Conservation (phyloP, 1,140 invertebrate species). For the Thrips palmi region DNA sequence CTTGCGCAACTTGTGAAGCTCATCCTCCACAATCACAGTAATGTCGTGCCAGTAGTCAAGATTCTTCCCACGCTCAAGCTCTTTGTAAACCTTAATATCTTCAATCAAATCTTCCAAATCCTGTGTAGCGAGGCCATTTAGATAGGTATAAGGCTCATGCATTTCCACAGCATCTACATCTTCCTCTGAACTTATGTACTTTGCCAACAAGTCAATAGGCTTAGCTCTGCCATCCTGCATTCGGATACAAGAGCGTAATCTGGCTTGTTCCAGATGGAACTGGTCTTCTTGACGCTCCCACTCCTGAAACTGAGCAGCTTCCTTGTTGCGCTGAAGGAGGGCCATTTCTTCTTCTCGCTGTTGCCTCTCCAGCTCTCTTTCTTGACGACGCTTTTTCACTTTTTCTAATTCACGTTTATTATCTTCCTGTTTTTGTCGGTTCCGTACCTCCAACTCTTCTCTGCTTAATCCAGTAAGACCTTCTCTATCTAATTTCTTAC, state of each 20-base stretch:
- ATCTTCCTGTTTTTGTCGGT: slow-evolving; percentile 74
- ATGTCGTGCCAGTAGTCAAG: slow-evolving; percentile 95
- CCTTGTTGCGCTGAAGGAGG: slow-evolving; percentile 74
- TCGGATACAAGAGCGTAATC: slow-evolving; percentile 77
- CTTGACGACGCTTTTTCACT: slow-evolving; percentile 75
- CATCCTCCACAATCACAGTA: slow-evolving; percentile 88
- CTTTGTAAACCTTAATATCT: slow-evolving; percentile 88
- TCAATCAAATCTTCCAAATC: slow-evolving; percentile 96
- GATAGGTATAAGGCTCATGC: slow-evolving; percentile 93
- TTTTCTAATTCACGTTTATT: slow-evolving; percentile 79
- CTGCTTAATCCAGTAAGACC: slow-evolving; percentile 59
- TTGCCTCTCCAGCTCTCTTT: slow-evolving; percentile 78
- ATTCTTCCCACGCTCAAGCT: slow-evolving; percentile 71
- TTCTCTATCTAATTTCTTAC: slow-evolving; percentile 90
- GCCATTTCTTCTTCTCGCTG: slow-evolving; percentile 80
- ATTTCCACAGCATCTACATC: slow-evolving; percentile 88
- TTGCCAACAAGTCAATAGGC: slow-evolving; percentile 92
- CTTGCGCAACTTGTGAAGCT: slow-evolving; percentile 73
- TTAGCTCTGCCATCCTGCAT: slow-evolving; percentile 91
- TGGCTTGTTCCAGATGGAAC: slow-evolving; percentile 78
- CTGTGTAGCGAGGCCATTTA: slow-evolving; percentile 75
- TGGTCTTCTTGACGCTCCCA: slow-evolving; percentile 92
- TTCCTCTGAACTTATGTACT: slow-evolving; percentile 88
- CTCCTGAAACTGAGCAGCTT: slow-evolving; percentile 83
- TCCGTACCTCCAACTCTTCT: slow-evolving; percentile 71